A percentile compares a stretch with the other conserved stretches of the same genome.
Evolutionary conservation across 1,140 invertebrate species (phyloP).

Genomic region (Eciton burchellii): DNA sequence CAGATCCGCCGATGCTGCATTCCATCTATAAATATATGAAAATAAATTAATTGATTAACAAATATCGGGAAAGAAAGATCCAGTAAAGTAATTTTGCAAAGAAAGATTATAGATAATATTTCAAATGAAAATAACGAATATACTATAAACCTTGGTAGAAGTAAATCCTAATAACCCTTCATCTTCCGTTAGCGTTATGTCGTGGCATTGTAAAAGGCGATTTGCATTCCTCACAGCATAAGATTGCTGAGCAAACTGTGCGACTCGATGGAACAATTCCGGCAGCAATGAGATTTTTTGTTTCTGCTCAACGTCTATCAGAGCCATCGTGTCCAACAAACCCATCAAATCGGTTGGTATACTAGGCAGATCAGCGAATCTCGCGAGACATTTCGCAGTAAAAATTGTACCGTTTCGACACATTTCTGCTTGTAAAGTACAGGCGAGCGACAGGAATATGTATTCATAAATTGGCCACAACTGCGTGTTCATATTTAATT

Average conservation of each 20-base stretch:
- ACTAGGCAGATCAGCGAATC: constrained; percentile 73
- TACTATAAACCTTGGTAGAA: neutral
- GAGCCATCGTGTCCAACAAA: constrained; percentile 70
- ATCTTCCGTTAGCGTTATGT: constrained; percentile 32
- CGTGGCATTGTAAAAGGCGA: constrained; percentile 60
- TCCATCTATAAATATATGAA: constrained; percentile 18
- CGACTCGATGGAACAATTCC: constrained; percentile 69
- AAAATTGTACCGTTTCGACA: constrained; percentile 48
- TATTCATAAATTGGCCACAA: constrained; percentile 84
- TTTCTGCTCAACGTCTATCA: constrained; percentile 12
- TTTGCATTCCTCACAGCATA: constrained; percentile 67
- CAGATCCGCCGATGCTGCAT: constrained; percentile 51
- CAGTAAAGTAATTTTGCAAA: too few relatives aligned
- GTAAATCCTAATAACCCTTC: constrained; percentile 39
- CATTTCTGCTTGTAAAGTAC: constrained; percentile 69
- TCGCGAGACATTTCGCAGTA: neutral
- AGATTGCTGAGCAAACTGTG: constrained; percentile 69
- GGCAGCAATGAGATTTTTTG: constrained; percentile 62
- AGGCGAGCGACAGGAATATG: constrained; percentile 75
- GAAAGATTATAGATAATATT: too few relatives aligned
- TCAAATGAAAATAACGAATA: neutral
- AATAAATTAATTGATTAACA: neutral
- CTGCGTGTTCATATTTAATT: constrained; percentile 64
- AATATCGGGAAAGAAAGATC: neutral
- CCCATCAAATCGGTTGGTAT: constrained; percentile 77